These are phyloP conservation scores for Nesoenas mayeri DNA, from an alignment of 2,113 vertebrate genomes.

Conservation along the genomic window DNA sequence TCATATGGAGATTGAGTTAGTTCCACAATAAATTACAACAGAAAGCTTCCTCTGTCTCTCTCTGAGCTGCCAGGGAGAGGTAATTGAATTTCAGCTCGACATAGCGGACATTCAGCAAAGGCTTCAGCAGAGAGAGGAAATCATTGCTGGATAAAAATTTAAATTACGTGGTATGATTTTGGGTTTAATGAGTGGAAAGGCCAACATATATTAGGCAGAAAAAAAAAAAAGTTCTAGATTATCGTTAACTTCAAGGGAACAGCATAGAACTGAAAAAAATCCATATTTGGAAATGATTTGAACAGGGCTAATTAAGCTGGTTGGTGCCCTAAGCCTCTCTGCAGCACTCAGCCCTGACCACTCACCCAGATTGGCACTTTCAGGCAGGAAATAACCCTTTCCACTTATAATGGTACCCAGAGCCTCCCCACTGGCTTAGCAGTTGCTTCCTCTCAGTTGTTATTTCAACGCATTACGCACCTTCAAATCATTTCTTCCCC, in stretches of 20 bases:
- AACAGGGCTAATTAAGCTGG: background rate
- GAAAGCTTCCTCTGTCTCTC: background rate
- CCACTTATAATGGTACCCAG: background rate
- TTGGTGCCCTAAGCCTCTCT: background rate
- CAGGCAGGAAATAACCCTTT: background rate
- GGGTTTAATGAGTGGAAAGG: constrained; percentile 21
- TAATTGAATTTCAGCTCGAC: constrained; percentile 53
- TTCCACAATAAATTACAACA: background rate
- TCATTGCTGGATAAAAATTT: constrained; percentile 23
- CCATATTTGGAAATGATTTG: background rate
- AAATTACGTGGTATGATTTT: constrained; percentile 26
- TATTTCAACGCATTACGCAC: background rate
- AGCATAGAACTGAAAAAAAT: background rate
- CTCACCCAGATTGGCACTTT: background rate
- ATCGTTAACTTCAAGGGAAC: background rate
- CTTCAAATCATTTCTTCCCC: background rate
- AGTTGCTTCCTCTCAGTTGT: background rate
- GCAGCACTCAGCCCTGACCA: background rate
- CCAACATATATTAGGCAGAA: background rate
- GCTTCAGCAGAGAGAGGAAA: constrained; percentile 27
- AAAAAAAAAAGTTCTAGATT: background rate
- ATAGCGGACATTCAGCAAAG: background rate
- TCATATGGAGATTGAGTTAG: background rate
- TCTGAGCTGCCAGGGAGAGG: constrained; percentile 35
- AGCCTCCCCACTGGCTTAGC: background rate